Base-by-base conservation (phyloP, 2,888 invertebrate species). In the Scelioninae gen. 1 region DNA sequence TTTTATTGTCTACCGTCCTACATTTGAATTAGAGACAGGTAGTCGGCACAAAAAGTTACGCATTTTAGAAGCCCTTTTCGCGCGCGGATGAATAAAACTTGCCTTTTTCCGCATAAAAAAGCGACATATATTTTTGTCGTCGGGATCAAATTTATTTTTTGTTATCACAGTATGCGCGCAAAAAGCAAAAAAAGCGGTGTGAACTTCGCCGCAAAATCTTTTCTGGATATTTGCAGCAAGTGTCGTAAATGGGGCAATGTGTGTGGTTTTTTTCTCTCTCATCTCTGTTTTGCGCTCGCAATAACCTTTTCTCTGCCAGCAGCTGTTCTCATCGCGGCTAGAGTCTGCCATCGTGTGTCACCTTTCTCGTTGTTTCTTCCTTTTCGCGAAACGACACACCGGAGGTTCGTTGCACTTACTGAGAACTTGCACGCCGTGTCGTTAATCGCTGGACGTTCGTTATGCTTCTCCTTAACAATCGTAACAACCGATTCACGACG, bases 231-330 rank as follows among this genome's bases (percentile, higher is more conserved):
- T 78, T 69, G 82, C 62, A 72, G 82, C 82, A 72, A 77, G 82
- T 78, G 74, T 78, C 63, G 78, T 78, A 83, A 83, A 83, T 83
- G 82, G 82, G 69, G 65, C 69, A 78, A 69, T 75, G 78, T 62
- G 62, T 77, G 72, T 63, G 74, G 58, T 60, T 80, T 77, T 77
- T 82, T 71, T n/a, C 43, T 68, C 49, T 34, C 68, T 55, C 47
- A 34, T 75, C 56, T 68, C 63, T 68, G 80, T 74, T 80, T 66
- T 69, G 69, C 75, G 74, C 60, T 75, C 58, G 78, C 83, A 83
- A 79, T 83, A 83, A 83, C 77, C 82, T 82, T 82, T 82, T 82
- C 82, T 74, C 82, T 82, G 74, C 74, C 45, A 82, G 77, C 82
- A 82, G 82, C 82, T 82, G 82, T 82, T 82, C 78, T 78, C 78